Conservation (phyloP, 2,113 vertebrate species). For the Nymphicus hollandicus region DNA sequence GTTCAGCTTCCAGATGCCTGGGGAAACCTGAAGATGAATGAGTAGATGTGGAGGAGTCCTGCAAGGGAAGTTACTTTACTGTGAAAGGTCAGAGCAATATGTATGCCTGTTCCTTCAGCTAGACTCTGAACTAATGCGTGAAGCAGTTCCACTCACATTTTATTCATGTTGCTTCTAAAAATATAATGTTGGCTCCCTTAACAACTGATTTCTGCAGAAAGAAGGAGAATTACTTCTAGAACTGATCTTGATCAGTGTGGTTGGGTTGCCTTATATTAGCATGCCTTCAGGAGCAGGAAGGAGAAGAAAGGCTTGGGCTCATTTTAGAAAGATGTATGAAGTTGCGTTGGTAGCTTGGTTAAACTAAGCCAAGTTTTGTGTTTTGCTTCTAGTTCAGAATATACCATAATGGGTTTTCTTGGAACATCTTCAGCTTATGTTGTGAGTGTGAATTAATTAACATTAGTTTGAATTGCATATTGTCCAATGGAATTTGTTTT, state of each 20-base stretch:
- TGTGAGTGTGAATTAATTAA: slow-evolving; percentile 28
- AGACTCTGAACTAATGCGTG: not conserved
- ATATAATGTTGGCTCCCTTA: not conserved
- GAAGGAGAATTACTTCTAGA: not conserved
- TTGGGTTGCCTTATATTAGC: not conserved
- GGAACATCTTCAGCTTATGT: not conserved
- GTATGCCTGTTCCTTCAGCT: not conserved
- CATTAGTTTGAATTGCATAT: not conserved
- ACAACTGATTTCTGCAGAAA: not conserved
- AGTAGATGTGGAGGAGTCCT: not conserved
- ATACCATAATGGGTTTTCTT: not conserved
- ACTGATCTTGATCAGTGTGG: not conserved
- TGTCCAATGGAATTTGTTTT: not conserved
- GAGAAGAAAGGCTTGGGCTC: not conserved
- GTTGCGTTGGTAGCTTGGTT: not conserved
- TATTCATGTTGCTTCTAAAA: not conserved
- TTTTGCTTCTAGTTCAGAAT: not conserved
- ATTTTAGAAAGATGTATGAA: not conserved
- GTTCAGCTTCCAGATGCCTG: accelerated
- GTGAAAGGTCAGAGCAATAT: not conserved
- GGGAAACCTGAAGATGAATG: not conserved
- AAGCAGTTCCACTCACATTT: not conserved
- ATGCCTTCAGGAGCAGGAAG: not conserved
- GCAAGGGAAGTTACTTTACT: not conserved
- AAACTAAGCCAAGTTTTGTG: not conserved